Base-by-base conservation (phyloP, 2,888 invertebrate genomes). In the Slavum lentiscoides region DNA sequence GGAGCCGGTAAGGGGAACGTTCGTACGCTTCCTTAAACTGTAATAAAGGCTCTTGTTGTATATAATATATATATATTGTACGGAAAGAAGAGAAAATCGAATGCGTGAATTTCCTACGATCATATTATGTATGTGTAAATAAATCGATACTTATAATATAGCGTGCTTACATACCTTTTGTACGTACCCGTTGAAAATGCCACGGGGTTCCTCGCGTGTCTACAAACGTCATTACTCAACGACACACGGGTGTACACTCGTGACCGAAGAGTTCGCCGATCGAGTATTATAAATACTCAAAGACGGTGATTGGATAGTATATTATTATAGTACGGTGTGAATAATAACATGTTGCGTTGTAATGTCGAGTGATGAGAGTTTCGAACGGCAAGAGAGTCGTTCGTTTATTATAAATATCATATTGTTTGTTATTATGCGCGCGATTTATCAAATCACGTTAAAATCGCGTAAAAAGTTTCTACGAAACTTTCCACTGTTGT, bases 41-140 rank as follows among this genome's bases (percentile, higher is more conserved):
- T 76, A 76, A 76, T 68, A 76, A 68, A 76, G 67, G 75, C 59
- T 68, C 75, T 76, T 49, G 75, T 76, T 30, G 58, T 19, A 23
- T 64, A 37, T 64, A 37, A 30, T 5, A 13, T 21, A 62, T 61
- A n/a, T 3, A 8, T 64, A 37, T 37, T n/a, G 17, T 37, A 64
- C 39, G 7, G 58, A 67, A 67, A 67, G 75, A 58, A 75, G 75
- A 75, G 75, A 75, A 75, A 75, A 75, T 75, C 75, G 67, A 67
- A 75, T 67, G 67, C 75, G 75, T 59, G 58, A 7, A 67, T 39
- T 58, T 75, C 30, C 43, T 67, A 58, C 66, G 7, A 37, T 39
- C 21, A 43, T 43, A 43, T 11, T 4, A 37, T n/a, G 11, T 37
- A 15, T n/a, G 30, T 17, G 19, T 49, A 15, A 49, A 11, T n/a